Conservation (phyloP, 2,888 invertebrate species). For the Pyralis farinalis region DNA sequence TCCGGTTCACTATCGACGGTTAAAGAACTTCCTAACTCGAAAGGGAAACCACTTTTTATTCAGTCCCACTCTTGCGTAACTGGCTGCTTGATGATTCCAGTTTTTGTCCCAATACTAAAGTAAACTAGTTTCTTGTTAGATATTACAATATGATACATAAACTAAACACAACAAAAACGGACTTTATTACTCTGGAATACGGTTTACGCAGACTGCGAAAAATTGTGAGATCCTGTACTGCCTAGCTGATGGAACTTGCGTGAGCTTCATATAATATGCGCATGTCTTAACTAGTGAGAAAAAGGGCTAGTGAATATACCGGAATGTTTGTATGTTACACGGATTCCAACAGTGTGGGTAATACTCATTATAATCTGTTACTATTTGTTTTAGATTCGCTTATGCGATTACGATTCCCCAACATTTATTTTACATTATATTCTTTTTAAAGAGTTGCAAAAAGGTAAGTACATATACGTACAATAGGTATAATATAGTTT, state of each 20-base stretch:
- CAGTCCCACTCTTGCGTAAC: conserved; percentile 68
- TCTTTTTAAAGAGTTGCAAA: too few relatives aligned
- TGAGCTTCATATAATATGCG: conserved; percentile 28
- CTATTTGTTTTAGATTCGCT: too few relatives aligned
- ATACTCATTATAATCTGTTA: too few relatives aligned
- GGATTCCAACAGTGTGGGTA: too few relatives aligned
- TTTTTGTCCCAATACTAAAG: conserved; percentile 58
- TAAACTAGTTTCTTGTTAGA: conserved; percentile 33
- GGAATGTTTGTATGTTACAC: too few relatives aligned
- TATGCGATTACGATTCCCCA: too few relatives aligned
- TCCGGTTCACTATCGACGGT: conserved; percentile 46
- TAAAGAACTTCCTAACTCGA: conserved; percentile 67
- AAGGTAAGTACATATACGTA: too few relatives aligned
- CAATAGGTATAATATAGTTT: too few relatives aligned
- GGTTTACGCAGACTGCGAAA: neutral
- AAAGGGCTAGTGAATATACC: conserved; percentile 6
- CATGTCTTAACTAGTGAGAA: conserved; percentile 22
- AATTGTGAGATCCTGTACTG: conserved; percentile 5
- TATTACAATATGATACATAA: conserved; percentile 3
- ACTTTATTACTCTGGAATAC: conserved; percentile 16
- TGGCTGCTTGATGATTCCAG: conserved; percentile 46
- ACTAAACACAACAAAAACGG: conserved; percentile 5
- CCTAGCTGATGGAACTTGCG: conserved; percentile 18
- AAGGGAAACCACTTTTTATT: conserved; percentile 69
- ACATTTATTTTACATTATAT: too few relatives aligned